A percentile compares a stretch with the other conserved stretches of the same genome.
phyloP scores from a whole-genome alignment of 2,797 vertebrate genomes.

The Protonibea diacanthus region DNA sequence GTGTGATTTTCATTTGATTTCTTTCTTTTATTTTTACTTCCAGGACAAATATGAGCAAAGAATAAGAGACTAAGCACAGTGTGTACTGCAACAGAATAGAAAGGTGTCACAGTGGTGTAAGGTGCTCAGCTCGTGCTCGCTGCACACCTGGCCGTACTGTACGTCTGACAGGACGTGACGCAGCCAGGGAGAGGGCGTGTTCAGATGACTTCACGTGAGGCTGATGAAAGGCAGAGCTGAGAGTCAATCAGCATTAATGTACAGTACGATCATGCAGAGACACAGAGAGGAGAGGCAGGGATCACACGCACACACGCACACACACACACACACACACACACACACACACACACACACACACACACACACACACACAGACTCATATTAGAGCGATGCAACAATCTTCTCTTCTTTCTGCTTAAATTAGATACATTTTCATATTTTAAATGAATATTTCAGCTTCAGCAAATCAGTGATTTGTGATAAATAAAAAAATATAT shows the following conservation, averaged over 20 bases:
- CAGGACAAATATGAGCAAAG: background rate
- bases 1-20: background rate
- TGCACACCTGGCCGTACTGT: constrained; percentile 44
- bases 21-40: too few species aligned
- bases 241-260: constrained; percentile 51
- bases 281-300: too few species aligned
- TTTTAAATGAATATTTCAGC: background rate
- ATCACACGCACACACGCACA: constrained; percentile 17
- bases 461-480: background rate
- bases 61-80: background rate
- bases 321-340: constrained; percentile 36
- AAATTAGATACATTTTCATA: background rate
- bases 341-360: background rate
- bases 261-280: constrained; percentile 20
- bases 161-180: constrained; percentile 74
- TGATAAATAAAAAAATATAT: background rate
- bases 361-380: background rate
- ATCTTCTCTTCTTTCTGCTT: background rate
- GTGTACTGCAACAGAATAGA: background rate
- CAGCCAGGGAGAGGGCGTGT: constrained; percentile 66
- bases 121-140: constrained; percentile 9
- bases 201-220: constrained; percentile 49
- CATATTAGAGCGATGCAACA: background rate
- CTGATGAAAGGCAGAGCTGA: constrained; percentile 43
- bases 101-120: background rate